Base-by-base conservation (phyloP, 2,113 vertebrate genomes). In the Excalfactoria chinensis region DNA sequence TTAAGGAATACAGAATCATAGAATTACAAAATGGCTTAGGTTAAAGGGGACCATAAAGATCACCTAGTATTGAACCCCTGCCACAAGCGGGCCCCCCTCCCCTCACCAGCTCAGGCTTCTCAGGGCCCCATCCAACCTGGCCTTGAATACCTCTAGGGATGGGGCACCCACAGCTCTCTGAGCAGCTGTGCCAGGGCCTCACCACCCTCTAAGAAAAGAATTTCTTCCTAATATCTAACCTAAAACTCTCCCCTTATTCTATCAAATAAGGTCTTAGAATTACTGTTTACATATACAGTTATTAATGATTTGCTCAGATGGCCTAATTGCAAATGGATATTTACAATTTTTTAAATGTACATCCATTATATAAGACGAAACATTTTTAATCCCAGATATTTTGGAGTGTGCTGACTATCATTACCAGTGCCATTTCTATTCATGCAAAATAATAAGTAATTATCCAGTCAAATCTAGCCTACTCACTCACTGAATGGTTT, bases 401-500 rank as follows among this genome's bases (percentile, higher is more conserved):
- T 67, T 35, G 34, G 68, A 84, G 30, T 19, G 5, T 9, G 3
- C 62, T 6, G 34, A 23, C 53, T 81, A 62, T 75, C 79, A 83
- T 90, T 77, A 88, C 83, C 85, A 81, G 56, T 28, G 85, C 83
- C 48, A 69, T 91, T 90, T 84, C 69, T 22, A 59, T 56, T 86
- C 40, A 79, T 95, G 84, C 93, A 91, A 93, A 96, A 93, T 72
- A 79, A 74, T 59, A 74, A 0, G 13, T 82, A 80, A 93, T 94
- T 89, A 88, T 41, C 63, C 58, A 88, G 72, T 88, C 74, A 88
- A 72, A 88, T 41, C n/a, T 94, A 94, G 93, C 84, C 89, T 95
- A 86, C 72, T 94, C 59, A 83, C 63, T 69, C 78, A 80, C 55
- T 81, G 56, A 5, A 78, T n/a, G 59, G 25, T n/a, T 73, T 84